Conservation (phyloP, 64 coral and sea anemone species). For the Astreopora myriophthalma region DNA sequence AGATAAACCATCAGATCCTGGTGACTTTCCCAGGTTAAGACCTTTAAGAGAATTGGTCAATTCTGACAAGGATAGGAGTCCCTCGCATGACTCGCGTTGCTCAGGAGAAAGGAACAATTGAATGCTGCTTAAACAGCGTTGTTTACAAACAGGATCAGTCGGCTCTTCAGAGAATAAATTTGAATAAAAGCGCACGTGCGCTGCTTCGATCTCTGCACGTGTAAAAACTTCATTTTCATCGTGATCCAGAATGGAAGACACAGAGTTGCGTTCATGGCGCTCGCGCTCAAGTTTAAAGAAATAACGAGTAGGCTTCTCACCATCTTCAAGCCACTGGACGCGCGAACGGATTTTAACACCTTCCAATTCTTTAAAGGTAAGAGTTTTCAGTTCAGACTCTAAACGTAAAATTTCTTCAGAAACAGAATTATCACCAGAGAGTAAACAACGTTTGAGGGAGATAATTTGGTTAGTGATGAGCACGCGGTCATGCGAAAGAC, state of each 20-base stretch:
- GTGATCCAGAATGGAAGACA: background rate
- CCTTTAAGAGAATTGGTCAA: background rate
- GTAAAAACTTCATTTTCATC: background rate
- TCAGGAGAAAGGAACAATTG: background rate
- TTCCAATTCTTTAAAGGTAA: background rate
- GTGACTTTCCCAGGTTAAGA: background rate
- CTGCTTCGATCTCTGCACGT: background rate
- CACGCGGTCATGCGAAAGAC: background rate
- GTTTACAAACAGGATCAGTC: background rate
- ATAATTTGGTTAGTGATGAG: background rate
- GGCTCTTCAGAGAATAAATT: background rate
- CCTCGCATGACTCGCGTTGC: background rate
- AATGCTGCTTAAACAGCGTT: background rate
- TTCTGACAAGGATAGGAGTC: background rate
- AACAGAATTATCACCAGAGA: background rate
- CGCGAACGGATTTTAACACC: background rate
- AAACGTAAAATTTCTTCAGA: background rate
- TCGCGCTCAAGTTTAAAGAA: background rate
- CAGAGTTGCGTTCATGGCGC: background rate
- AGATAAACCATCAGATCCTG: conserved; percentile 33
- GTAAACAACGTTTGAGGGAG: background rate
- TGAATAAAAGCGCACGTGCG: background rate
- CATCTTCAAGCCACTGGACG: conserved; percentile 30
- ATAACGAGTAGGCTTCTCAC: conserved; percentile 39
- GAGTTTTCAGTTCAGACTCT: background rate